phyloP scores from a whole-genome alignment of 2,797 vertebrate species.

The Enteromius radiatus region DNA sequence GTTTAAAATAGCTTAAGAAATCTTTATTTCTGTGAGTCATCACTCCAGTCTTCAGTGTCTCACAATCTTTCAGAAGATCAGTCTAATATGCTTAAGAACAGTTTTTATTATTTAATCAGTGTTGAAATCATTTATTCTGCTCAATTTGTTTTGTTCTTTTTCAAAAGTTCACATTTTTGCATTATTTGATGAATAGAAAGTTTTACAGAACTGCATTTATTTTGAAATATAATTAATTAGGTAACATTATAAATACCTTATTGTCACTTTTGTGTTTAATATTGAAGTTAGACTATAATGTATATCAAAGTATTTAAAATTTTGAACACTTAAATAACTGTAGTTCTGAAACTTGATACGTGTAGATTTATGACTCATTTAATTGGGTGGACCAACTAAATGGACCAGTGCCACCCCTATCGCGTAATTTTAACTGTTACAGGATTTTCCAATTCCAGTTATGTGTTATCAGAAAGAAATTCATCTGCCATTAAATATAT shows the following conservation, averaged over 20 bases:
- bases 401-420: neutral
- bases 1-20: neutral
- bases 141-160: neutral
- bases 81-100: neutral
- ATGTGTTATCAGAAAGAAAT: neutral
- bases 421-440: neutral
- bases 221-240: neutral
- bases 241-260: neutral
- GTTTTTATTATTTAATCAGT: neutral
- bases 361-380: neutral
- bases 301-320: neutral
- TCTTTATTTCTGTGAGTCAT: neutral
- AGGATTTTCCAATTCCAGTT: conserved; percentile 1
- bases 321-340: neutral
- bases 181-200: neutral
- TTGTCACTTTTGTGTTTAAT: neutral
- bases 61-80: conserved; percentile 6
- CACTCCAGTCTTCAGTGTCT: neutral
- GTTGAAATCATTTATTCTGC: no score
- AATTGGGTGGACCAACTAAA: neutral
- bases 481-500: conserved; percentile 26
- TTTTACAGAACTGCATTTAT: neutral
- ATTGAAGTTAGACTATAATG: neutral
- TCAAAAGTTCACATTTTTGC: no score
- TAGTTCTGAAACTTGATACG: neutral